Evolutionary conservation across 2,797 vertebrate species (phyloP).

Genomic region (Pangasius sanitwongsei): DNA sequence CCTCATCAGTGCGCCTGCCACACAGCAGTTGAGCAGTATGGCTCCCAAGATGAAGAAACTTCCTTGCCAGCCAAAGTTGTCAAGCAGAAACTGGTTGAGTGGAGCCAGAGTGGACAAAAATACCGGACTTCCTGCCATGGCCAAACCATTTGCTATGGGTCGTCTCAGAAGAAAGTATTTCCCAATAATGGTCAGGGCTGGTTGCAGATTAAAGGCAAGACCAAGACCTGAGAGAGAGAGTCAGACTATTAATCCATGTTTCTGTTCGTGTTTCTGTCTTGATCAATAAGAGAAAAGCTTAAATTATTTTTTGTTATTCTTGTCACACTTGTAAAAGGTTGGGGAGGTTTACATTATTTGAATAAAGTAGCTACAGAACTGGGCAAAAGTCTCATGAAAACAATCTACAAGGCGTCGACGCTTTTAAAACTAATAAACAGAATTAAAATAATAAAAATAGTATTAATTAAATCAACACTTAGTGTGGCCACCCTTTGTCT

Average conservation of each 20-base stretch:
- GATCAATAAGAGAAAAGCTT: neutral
- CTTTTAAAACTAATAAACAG: neutral
- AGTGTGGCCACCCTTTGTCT: neutral
- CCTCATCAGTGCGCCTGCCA: slow-evolving; percentile 93
- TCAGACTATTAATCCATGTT: neutral
- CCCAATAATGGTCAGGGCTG: slow-evolving; percentile 94
- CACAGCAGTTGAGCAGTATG: slow-evolving; percentile 90
- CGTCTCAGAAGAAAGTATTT: slow-evolving; percentile 92
- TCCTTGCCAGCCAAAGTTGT: slow-evolving; percentile 91
- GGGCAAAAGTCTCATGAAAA: neutral
- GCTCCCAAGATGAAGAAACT: slow-evolving; percentile 93
- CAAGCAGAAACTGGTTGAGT: slow-evolving; percentile 94
- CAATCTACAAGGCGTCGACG: neutral
- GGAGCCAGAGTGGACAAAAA: slow-evolving; percentile 93
- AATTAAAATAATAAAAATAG: neutral
- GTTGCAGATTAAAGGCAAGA: slow-evolving; percentile 95
- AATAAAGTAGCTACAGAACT: neutral
- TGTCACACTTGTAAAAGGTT: neutral
- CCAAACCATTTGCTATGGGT: slow-evolving; percentile 91
- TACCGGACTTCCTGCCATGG: slow-evolving; percentile 97
- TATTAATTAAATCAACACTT: neutral
- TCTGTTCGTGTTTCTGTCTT: neutral
- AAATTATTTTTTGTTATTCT: neutral
- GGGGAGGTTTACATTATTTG: neutral
- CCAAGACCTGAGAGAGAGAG: slow-evolving; percentile 81